Evolutionary conservation across 1,140 invertebrate genomes (phyloP), one percentile per base, ranked within the genome.

Genomic region (Danaus melanippus): DNA sequence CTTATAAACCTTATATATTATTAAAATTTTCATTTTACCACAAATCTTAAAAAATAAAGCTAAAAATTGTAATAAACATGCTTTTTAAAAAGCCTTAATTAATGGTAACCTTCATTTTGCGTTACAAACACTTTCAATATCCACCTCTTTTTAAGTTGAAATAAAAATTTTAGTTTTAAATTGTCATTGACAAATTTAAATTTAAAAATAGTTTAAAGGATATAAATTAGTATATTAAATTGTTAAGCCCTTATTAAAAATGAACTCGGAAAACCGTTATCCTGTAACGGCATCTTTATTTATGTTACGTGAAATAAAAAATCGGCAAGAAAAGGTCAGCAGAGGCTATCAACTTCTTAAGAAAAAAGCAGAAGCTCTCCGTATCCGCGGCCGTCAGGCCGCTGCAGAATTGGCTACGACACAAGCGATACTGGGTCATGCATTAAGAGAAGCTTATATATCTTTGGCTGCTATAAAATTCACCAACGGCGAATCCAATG

Each of bases 381-480:
- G 99, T 78, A 92, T 99, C 88, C 91, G 96, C 72, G 99, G 99
- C 80, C 91, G 98, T 64, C 90, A 93, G 87, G 98, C 99, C 83
- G 71, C 81, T 0, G 53, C 62, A 0, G 84, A 84, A 85, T 98
- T 66, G 92, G 93, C 70, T 95, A 97, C 91, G 95, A 99, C 78
- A 93, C 99, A 88, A 94, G 98, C 89, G 92, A 84, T 98, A 15
- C 98, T 99, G 94, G 97, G 98, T 10, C 97, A 99, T 73, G 96
- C 99, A 1, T 97, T 99, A 95, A 99, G 98, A 85, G 97, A 99
- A 86, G 98, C 98, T 17, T 95, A 97, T 6, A 99, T 99, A 87
- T 99, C 98, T 10, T 86, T 99, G 52, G 98, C 98, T 0, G 98
- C 99, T 88, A 97, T 98, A 5, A 99, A 99, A 84, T 99, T 99